These are phyloP conservation scores for Aurelia aurita DNA, from an alignment of 30 jellyfish, hydroid and myxozoan species.

Conservation along the genomic window DNA sequence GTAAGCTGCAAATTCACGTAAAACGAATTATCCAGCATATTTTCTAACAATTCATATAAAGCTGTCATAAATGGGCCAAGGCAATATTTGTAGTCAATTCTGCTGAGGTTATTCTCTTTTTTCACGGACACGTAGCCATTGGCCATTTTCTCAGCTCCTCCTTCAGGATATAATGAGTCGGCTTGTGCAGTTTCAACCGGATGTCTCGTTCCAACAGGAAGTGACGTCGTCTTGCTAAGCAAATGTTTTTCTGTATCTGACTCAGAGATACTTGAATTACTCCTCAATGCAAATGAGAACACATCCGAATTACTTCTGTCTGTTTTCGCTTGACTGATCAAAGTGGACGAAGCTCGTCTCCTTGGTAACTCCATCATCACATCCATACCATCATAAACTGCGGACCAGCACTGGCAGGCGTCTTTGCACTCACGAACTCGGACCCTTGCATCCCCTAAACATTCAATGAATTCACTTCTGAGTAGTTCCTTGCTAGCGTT, in stretches of 20 bases:
- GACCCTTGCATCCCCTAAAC: constrained; percentile 70
- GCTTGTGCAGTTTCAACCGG: background rate
- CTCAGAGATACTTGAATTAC: constrained; percentile 27
- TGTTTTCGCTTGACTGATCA: constrained; percentile 48
- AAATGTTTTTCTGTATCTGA: constrained; percentile 2
- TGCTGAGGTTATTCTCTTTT: background rate
- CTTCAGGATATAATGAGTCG: background rate
- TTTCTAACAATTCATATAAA: constrained; percentile 78
- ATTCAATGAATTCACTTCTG: constrained; percentile 64
- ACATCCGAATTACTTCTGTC: constrained; percentile 58
- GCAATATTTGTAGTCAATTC: constrained; percentile 53
- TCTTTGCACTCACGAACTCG: constrained; percentile 71
- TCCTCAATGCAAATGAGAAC: constrained; percentile 37
- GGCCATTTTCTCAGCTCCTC: background rate
- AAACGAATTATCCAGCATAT: constrained; percentile 73
- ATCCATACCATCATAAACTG: constrained; percentile 98
- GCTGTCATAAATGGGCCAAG: constrained; percentile 93
- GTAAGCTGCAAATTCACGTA: constrained; percentile 87
- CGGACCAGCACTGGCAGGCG: constrained; percentile 96
- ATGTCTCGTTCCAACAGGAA: background rate
- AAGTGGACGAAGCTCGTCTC: constrained; percentile 42
- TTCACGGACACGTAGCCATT: constrained; percentile 36
- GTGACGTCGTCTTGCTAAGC: background rate
- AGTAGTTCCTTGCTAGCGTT: constrained; percentile 13
- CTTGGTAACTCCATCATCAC: constrained; percentile 87